Base-by-base conservation (phyloP, 2,888 invertebrate species). In the Ptilodon capucinus region DNA sequence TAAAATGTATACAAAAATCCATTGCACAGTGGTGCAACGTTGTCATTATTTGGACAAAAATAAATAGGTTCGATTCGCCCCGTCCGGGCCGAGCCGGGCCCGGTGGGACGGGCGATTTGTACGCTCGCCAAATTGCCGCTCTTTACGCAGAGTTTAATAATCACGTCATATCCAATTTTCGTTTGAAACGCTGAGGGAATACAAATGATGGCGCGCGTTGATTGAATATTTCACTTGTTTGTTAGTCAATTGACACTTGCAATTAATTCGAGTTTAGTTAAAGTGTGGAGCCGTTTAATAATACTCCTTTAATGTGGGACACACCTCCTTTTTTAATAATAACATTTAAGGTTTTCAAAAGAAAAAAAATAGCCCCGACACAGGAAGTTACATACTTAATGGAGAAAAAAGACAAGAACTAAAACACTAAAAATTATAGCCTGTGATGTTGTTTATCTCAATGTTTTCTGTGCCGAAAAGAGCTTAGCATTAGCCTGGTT, bases 101-200 rank as follows among this genome's bases (percentile, higher is more conserved):
- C 84, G 56, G 60, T 67, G 85, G 86, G 84, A 77, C 74, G 54
- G 64, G 53, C 83, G 81, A 86, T 85, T 86, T 84, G 84, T 76
- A 65, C 80, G 75, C 75, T 63, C 71, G 78, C 86, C 82, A 84
- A 87, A 87, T 86, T 86, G 86, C 79, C 76, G 79, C 83, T 86
- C 87, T 86, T 86, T 86, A 86, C 83, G 63, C 71, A 74, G 79
- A 79, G 83, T 86, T 81, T 82, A 79, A 86, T 88, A 88, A 88
- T 87, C 87, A 86, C 86, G 84, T 81, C 87, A 86, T 86, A 86
- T 84, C 82, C 88, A 88, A 88, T 88, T 87, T 86, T 82, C 84
- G 69, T 79, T 76, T 67, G 67, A 64, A 76, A 79, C 81, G 81
- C 65, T 60, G 45, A 45, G 57, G 69, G 88, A 88, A 88, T 89